Evolutionary conservation across 2,113 vertebrate species (phyloP), one percentile per base, ranked within the genome.

Genomic region (Panthera tigris): DNA sequence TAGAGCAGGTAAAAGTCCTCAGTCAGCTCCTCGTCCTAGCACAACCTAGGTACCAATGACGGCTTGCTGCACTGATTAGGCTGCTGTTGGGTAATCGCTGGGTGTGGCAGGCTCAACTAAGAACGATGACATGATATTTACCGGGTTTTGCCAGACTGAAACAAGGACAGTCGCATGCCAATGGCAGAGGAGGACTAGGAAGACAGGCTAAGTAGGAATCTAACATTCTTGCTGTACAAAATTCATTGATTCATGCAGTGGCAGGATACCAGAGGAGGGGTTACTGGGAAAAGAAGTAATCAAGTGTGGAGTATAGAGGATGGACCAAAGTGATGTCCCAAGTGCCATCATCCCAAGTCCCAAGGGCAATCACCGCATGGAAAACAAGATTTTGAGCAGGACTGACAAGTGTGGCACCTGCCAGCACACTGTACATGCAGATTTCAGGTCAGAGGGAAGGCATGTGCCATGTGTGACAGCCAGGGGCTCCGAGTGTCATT

Each of bases 381-480:
- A 66, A 39, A 65, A 63, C 79, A 74, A 74, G 41, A 7, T 29
- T 18, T 63, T 36, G 4, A 65, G 45, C 7, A n/a, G 31, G 23
- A 50, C 11, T 27, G 45, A 1, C 4, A 36, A 36, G 65, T 10
- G 31, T 14, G n/a, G 23, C 39, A 76, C 41, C 85, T 65, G n/a
- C 8, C 76, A 41, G 61, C 11, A n/a, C 1, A 16, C 29, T 36
- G n/a, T 1, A 5, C 55, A 25, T 16, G n/a, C 2, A 10, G 14
- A 68, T 11, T 31, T 68, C 39, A 39, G 33, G 61, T 45, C n/a
- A 88, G 85, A 39, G 50, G 29, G 57, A 6, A 21, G 41, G n/a
- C 36, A 10, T 2, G 7, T 4, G 33, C 27, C 48, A 13, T 3
- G 15, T 50, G 21, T 4, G 33, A 19, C 1, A 5, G 33, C 12